Base-by-base conservation (phyloP, 2,113 vertebrate genomes). In the Lepus europaeus region DNA sequence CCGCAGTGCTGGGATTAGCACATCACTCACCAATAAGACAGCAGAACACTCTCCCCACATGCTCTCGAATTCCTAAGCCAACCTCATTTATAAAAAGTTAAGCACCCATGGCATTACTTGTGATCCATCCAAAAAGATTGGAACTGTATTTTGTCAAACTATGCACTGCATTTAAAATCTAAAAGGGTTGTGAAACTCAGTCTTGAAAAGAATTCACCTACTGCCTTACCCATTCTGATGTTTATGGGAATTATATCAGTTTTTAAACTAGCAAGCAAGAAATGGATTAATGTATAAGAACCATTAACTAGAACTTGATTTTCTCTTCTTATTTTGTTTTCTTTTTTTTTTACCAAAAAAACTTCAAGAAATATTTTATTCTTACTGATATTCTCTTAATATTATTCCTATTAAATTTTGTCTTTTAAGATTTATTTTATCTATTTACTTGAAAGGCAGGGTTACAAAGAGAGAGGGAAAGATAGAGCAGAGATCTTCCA, bases 31-130 rank as follows among this genome's bases (percentile, higher is more conserved):
- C 89, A 82, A 84, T 25, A 63, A 63, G 81, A 89, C 93, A 20
- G 51, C 73, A 97, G 77, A 61, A 93, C 64, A 7, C 5, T 74
- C 83, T 92, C 74, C 96, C 29, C 0, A 36, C 61, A 95, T 64
- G 68, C 90, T 82, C 49, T 0, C 53, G 85, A 89, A 98, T 97
- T 90, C 89, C 95, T 96, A 59, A 49, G 83, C 78, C 87, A 86
- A 61, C 91, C 39, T 95, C 92, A 78, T 96, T 97, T 97, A 94
- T 63, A 96, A 89, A 96, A 97, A 73, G 69, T 96, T 94, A 96
- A 97, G 82, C 90, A 96, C 72, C 97, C 96, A 61, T 93, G 94
- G 93, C 94, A 91, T 90, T 97, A 96, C 87, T 97, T 96, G 95
- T 79, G 93, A 72, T 29, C 33, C 73, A 92, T 97, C 77, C 95